These are phyloP conservation scores for Heterotilapia buettikoferi DNA, from an alignment of 2,113 vertebrate genomes.

Conservation along the genomic window DNA sequence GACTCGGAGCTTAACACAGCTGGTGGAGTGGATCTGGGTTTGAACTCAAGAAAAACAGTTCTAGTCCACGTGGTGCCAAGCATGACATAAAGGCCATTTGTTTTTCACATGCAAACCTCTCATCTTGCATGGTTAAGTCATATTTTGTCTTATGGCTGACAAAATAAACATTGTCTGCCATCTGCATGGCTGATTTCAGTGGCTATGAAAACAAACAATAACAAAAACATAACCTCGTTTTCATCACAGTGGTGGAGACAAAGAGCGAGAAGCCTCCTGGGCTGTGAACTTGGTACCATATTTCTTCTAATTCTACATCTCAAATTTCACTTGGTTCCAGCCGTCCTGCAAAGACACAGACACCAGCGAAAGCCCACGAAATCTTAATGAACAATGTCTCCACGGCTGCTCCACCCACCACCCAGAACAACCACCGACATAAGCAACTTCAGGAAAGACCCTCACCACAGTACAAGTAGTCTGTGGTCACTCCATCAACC, in stretches of 20 bases:
- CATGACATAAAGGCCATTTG: constrained; percentile 57
- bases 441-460: constrained; percentile 63
- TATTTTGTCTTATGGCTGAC: not conserved
- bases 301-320: constrained; percentile 33
- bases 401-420: constrained; percentile 30
- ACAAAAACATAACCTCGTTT: not conserved
- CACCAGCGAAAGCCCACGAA: constrained; percentile 13
- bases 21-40: constrained; percentile 48
- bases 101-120: constrained; percentile 37
- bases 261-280: not conserved
- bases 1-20: constrained; percentile 29
- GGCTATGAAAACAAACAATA: not conserved
- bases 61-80: constrained; percentile 30
- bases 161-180: not conserved
- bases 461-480: constrained; percentile 58
- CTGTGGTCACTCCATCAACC: constrained; percentile 43
- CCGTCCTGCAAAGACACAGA: constrained; percentile 22
- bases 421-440: constrained; percentile 42
- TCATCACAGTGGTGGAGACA: not conserved
- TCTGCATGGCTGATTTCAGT: not conserved
- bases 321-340: constrained; percentile 50
- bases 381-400: constrained; percentile 64
- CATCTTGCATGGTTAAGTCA: not conserved
- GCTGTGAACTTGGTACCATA: not conserved
- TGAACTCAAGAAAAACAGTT: constrained; percentile 44